Percentiles rank a stretch among this genome's conserved stretches.
Conservation (phyloP, 2,888 invertebrate species). For the Lomographa bimaculata region DNA sequence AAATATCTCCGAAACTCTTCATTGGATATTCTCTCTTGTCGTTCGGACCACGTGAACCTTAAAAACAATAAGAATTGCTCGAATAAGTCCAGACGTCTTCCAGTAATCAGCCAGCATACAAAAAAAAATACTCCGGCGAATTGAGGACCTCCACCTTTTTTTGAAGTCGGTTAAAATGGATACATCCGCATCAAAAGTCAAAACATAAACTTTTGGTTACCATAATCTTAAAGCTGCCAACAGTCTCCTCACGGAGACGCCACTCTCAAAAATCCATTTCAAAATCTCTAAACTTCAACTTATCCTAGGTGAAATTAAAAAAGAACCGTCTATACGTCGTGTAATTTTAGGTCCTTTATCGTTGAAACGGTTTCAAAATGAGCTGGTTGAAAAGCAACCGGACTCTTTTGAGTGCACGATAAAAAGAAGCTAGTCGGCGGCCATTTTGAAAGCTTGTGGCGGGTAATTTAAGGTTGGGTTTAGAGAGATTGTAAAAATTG, state of each 20-base stretch:
- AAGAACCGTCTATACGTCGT: slow-evolving; percentile 21
- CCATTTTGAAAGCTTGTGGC: slow-evolving; percentile 16
- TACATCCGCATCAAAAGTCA: too few species aligned
- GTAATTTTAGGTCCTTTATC: slow-evolving; percentile 34
- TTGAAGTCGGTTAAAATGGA: too few species aligned
- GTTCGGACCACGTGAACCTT: too few species aligned
- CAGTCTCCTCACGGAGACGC: neutral
- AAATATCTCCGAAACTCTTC: too few species aligned
- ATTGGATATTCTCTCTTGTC: too few species aligned
- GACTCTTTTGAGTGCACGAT: slow-evolving; percentile 31
- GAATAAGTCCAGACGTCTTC: too few species aligned
- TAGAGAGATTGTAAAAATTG: slow-evolving; percentile 6
- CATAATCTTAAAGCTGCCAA: too few species aligned
- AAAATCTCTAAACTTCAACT: slow-evolving; percentile 12
- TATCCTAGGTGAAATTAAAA: slow-evolving; percentile 26
- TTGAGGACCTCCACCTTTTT: too few species aligned
- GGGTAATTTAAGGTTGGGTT: slow-evolving; percentile 2
- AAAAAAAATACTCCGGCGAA: too few species aligned
- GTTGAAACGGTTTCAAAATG: slow-evolving; percentile 32
- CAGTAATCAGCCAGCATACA: too few species aligned
- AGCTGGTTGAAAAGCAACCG: slow-evolving; percentile 29
- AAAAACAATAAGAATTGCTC: too few species aligned
- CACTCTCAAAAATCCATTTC: slow-evolving; percentile 7
- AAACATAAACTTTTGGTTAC: too few species aligned
- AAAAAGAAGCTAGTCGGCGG: slow-evolving; percentile 25